These are phyloP conservation scores for Anas platyrhynchos DNA, from an alignment of 2,113 vertebrate genomes.

Conservation along the genomic window DNA sequence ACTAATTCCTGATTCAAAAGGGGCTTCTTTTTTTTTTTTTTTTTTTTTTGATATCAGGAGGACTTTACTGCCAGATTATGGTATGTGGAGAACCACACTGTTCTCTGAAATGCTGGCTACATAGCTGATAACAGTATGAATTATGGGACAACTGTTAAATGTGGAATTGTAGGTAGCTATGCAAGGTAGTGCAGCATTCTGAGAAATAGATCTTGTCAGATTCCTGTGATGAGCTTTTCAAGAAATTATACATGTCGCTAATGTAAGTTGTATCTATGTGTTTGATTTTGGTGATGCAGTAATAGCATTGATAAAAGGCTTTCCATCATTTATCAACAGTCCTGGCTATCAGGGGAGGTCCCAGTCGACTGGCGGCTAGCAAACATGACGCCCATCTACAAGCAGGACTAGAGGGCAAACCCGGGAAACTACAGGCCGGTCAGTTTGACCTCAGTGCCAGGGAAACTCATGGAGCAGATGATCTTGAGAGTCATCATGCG, in stretches of 20 bases:
- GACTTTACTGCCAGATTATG: neutral
- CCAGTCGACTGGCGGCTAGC: too few species aligned
- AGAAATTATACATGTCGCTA: neutral
- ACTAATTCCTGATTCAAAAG: too few species aligned
- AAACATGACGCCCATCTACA: too few species aligned
- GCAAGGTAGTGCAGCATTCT: neutral
- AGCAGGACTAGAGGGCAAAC: too few species aligned
- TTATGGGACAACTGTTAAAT: neutral
- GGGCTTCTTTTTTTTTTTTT: too few species aligned
- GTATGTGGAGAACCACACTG: accelerated
- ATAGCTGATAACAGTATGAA: neutral
- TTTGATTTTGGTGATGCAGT: neutral
- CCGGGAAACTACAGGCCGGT: too few species aligned
- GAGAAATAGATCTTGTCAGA: neutral
- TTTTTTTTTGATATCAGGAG: neutral
- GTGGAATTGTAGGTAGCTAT: neutral
- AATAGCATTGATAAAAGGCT: too few species aligned
- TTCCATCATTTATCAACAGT: too few species aligned
- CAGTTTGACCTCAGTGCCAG: too few species aligned
- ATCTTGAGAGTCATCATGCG: too few species aligned
- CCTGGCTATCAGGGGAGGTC: too few species aligned
- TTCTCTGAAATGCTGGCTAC: neutral
- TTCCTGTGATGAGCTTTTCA: neutral
- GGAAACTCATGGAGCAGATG: too few species aligned
- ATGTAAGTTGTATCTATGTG: neutral